These are phyloP conservation scores for Poicephalus gulielmi DNA, from an alignment of 2,113 vertebrate species.

Conservation along the genomic window DNA sequence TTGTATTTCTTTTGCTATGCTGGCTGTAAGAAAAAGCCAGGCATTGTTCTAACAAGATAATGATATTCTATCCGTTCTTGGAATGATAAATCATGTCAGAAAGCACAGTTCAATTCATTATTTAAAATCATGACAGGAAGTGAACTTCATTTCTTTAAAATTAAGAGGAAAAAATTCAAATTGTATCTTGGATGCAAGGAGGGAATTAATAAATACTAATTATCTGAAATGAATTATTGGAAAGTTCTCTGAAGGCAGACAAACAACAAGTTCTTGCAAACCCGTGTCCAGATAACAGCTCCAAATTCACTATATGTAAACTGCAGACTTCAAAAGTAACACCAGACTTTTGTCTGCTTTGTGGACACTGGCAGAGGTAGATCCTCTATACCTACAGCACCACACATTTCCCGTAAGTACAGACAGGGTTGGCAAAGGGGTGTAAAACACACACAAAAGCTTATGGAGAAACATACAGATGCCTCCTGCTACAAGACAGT, in stretches of 20 bases:
- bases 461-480: not conserved
- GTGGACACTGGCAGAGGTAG: not conserved
- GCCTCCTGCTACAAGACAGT: not conserved
- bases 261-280: not conserved
- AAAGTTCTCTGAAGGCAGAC: not conserved
- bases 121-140: slow-evolving; percentile 37
- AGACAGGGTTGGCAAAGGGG: not conserved
- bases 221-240: not conserved
- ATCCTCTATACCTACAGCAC: not conserved
- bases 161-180: slow-evolving; percentile 5
- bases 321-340: not conserved
- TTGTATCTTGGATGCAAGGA: not conserved
- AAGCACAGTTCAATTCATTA: slow-evolving; percentile 15
- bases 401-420: not conserved
- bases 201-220: not conserved
- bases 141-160: slow-evolving; percentile 21
- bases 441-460: not conserved
- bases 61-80: not conserved
- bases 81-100: slow-evolving; percentile 19
- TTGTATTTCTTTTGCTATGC: not conserved
- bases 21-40: not conserved
- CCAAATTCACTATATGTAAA: not conserved
- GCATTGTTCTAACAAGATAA: slow-evolving; percentile 1
- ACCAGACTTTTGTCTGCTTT: not conserved
- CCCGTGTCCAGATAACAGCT: not conserved